These are phyloP conservation scores for Cryptus armator DNA, from an alignment of 2,888 invertebrate species.

Conservation along the genomic window DNA sequence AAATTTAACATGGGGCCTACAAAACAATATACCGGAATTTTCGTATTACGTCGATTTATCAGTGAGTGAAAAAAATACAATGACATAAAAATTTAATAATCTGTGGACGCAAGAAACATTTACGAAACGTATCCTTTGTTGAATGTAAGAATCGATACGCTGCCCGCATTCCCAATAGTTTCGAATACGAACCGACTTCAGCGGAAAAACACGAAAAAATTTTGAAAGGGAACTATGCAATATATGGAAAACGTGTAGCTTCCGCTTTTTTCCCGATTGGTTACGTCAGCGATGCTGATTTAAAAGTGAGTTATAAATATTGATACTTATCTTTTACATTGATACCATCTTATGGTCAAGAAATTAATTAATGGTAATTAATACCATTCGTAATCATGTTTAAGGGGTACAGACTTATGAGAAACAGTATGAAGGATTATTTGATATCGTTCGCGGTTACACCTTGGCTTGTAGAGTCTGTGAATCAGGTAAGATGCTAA, in stretches of 20 bases:
- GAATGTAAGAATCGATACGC: slow-evolving; percentile 74
- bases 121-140: neutral
- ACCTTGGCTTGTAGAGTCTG: slow-evolving; percentile 79
- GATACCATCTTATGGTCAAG: neutral
- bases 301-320: slow-evolving; percentile 72
- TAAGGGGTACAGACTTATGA: slow-evolving; percentile 80
- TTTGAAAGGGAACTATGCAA: slow-evolving; percentile 76
- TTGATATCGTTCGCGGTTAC: slow-evolving; percentile 79
- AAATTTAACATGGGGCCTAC: slow-evolving; percentile 80
- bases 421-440: slow-evolving; percentile 72
- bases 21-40: slow-evolving; percentile 69
- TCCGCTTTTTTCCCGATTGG: slow-evolving; percentile 79
- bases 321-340: neutral
- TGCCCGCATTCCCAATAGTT: slow-evolving; percentile 71
- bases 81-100: neutral
- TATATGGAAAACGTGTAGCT: slow-evolving; percentile 74
- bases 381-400: slow-evolving; percentile 28
- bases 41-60: slow-evolving; percentile 75
- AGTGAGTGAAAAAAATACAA: slow-evolving; percentile 66
- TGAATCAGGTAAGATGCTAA: slow-evolving; percentile 74
- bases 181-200: slow-evolving; percentile 58
- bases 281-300: slow-evolving; percentile 70
- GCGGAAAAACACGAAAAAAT: slow-evolving; percentile 71
- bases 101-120: slow-evolving; percentile 19
- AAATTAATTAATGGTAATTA: neutral